Base-by-base conservation (phyloP, 2,888 invertebrate genomes). In the Meteorus cinctellus region DNA sequence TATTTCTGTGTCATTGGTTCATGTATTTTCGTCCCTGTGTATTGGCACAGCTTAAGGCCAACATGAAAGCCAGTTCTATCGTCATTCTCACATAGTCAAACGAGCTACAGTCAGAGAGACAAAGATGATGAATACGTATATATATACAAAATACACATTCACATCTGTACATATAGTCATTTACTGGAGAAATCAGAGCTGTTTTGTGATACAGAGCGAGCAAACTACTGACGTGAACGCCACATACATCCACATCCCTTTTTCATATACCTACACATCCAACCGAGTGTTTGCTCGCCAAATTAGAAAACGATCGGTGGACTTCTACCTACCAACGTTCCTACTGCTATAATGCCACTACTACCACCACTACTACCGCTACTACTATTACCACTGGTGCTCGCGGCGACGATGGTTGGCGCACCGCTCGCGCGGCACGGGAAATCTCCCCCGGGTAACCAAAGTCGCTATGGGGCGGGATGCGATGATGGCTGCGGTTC, bases 271-370 rank as follows among this genome's bases (percentile, higher is more conserved):
- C 5, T 55, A 24, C n/a, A 6, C 24, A 55, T 19, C 19, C 6
- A 19, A 19, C n/a, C 77, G 82, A 84, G 86, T 86, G 88, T 88
- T 88, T 88, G 84, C 85, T 84, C 85, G 85, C 81, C 87, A 88
- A 88, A 88, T 88, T 88, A 88, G 88, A 87, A 88, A 88, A 86
- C 87, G 87, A 88, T 88, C 87, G 88, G 83, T 86, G 85, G 85
- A 83, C 84, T 84, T 79, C 70, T 69, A 74, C 71, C 81, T n/a
- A n/a, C n/a, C 16, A 4, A 48, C 48, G 24, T 24, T 48, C 4
- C 16, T 48, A 48, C 48, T 48, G n/a, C n/a, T 48, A n/a, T n/a
- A 48, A n/a, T 48, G 48, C 48, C n/a, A 48, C n/a, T 48, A 48
- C 48, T n/a, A 48, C 8, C 16, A n/a, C 48, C 16, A 48, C 24